phyloP scores from a whole-genome alignment of 2,113 vertebrate species.

The Acinonyx jubatus region DNA sequence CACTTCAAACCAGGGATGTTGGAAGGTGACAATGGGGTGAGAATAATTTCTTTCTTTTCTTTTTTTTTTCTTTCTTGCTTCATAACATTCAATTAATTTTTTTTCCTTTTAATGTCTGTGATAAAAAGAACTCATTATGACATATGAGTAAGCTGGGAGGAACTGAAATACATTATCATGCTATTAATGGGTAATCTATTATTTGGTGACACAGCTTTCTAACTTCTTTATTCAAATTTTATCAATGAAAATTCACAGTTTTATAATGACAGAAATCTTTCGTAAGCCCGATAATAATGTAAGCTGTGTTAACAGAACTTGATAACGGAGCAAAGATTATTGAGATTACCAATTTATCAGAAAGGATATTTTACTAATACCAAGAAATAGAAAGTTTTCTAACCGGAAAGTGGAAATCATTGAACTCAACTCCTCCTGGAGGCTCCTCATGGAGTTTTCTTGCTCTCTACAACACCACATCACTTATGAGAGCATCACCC shows the following conservation, averaged over 20 bases:
- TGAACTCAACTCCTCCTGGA: neutral
- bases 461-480: fast-evolving
- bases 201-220: neutral
- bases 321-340: neutral
- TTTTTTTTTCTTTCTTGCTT: neutral
- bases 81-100: neutral
- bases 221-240: neutral
- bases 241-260: neutral
- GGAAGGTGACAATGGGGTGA: neutral
- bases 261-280: neutral
- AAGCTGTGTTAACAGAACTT: neutral
- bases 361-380: neutral
- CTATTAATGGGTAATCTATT: neutral
- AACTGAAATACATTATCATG: neutral
- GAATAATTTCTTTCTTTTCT: neutral
- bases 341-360: neutral
- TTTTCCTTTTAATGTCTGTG: neutral
- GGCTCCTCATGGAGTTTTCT: neutral
- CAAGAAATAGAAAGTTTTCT: neutral
- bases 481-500: fast-evolving
- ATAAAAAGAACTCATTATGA: neutral
- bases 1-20: neutral
- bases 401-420: neutral
- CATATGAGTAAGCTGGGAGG: neutral
- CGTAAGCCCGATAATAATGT: neutral